Conservation (phyloP, 2,797 vertebrate genomes). For the Aplochiton taeniatus region DNA sequence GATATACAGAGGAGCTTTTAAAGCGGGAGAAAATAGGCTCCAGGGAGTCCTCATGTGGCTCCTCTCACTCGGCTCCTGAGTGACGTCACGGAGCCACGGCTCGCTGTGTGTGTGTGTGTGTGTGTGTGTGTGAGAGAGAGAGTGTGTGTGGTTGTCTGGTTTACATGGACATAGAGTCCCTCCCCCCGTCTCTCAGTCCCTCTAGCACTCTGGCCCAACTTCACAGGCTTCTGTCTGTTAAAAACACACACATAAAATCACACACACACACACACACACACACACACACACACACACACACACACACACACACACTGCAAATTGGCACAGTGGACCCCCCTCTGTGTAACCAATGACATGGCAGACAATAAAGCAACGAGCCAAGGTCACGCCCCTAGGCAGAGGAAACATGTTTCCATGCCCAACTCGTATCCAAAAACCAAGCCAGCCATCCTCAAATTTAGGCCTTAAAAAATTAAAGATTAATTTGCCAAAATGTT, state of each 20-base stretch:
- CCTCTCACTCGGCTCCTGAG: too few species aligned
- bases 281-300: neutral
- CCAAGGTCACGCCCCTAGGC: conserved; percentile 7
- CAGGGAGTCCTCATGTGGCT: too few species aligned
- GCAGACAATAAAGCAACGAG: neutral
- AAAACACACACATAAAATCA: neutral
- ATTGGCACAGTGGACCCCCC: neutral
- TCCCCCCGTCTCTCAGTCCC: neutral
- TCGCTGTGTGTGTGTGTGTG: too few species aligned
- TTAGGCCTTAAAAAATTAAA: too few species aligned
- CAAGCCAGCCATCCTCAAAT: neutral
- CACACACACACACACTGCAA: neutral
- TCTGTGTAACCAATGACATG: neutral
- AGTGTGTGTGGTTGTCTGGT: too few species aligned
- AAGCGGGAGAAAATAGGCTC: too few species aligned
- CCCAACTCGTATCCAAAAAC: neutral
- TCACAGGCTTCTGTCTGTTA: neutral
- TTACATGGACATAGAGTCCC: too few species aligned
- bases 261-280: neutral
- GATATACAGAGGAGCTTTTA: too few species aligned
- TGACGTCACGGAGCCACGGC: too few species aligned
- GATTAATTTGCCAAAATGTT: too few species aligned
- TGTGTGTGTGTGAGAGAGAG: too few species aligned
- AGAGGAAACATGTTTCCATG: neutral
- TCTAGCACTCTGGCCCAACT: conserved; percentile 2